Evolutionary conservation across 2,888 invertebrate species (phyloP), one percentile per base, ranked within the genome.

Genomic region (Cantharis flavilabris): DNA sequence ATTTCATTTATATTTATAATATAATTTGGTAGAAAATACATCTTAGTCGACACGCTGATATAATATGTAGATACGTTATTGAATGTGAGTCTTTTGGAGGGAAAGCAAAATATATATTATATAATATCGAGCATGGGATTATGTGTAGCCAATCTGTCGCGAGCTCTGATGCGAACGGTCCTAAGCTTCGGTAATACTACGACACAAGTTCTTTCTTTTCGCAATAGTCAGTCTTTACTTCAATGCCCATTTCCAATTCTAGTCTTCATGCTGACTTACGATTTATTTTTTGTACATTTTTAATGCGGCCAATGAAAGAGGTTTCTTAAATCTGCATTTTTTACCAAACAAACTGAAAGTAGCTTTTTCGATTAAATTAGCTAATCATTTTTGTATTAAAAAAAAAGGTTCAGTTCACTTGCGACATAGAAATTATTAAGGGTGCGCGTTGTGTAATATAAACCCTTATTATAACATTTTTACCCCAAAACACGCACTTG

Each of bases 61-160:
- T 49, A 49, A 49, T 49, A 49, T 49, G 49, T 49, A 49, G 49
- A 49, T 49, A 49, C 16, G 28, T 75, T 67, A 79, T 67, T n/a
- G 65, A 74, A 76, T 79, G 28, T 63, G 76, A 71, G 62, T 69
- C 74, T 64, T 74, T 33, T 71, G 72, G 70, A 69, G 71, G 72
- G 72, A 78, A 75, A 70, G 78, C 70, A 79, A 79, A 79, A 86
- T 49, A 49, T 49, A 49, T 49, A 49, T 49, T 86, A 85, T 86
- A 85, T 87, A 85, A 86, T 87, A 87, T 87, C 84, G 86, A 85
- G 85, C 84, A 85, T 81, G 81, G 86, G 87, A 88, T 88, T 88
- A 88, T 85, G 86, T 84, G 84, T 85, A 87, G 86, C 86, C 87
- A 87, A 88, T 88, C 86, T 88, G 86, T 86, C 86, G 85, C 83